Evolutionary conservation across 64 coral and sea anemone species (phyloP), one percentile per base, ranked within the genome.

Genomic region (Montipora capricornis): DNA sequence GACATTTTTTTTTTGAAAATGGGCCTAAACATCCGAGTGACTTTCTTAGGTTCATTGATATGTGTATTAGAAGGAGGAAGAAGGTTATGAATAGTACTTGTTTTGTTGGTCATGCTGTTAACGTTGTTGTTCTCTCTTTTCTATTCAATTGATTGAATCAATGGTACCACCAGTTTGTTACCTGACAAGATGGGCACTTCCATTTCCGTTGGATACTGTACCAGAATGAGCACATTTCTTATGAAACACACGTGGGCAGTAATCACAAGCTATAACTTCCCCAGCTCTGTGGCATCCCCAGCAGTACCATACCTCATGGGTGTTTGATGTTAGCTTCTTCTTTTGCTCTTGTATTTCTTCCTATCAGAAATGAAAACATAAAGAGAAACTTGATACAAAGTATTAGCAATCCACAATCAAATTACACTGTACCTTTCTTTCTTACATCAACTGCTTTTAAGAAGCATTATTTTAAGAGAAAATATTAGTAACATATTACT

Each of bases 171-270:
- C 29, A 37, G 29, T 37, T 76, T n/a, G 9, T 48, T 94, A 97
- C 96, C 93, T 97, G 96, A 50, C 96, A 98, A 75, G 96, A 98
- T 61, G 96, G 90, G 19, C 96, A 98, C 47, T 95, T 98, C 96
- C 96, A 98, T 49, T 98, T n/a, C 92, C 90, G 64, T 69, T 87
- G 53, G 94, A 24, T 2, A 61, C 94, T 2, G 90, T 90, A 14
- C 96, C 96, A 57, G 89, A 94, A 69, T 93, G 96, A 11, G 90
- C 96, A 90, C 96, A 98, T 68, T 93, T 95, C 78, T 90, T 93
- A 51, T 98, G 96, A 81, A 98, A 98, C 3, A 98, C 82, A 68
- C 96, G 90, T 44, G 96, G 96, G 19, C 96, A 98, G 76, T 93
- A 76, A 17, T 98, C 96, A 73, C 96, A 98, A 5, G 92, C 87